Evolutionary conservation across 2,797 vertebrate species (phyloP), one percentile per base, ranked within the genome.

Genomic region (Holocentrus rufus): DNA sequence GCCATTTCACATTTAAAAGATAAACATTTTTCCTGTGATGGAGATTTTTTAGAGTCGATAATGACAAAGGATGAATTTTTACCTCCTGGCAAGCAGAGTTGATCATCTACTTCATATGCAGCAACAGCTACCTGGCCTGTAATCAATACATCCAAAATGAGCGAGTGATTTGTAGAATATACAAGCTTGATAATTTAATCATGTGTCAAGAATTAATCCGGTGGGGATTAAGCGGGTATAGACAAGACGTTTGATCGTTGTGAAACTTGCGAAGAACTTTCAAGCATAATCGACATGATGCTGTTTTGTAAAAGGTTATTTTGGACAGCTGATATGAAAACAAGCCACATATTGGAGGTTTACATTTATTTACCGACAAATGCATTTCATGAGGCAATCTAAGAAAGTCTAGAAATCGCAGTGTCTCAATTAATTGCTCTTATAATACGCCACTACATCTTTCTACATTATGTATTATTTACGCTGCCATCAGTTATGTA

Each of bases 141-240:
- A 54, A 86, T 86, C 82, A 65, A 77, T 84, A 67, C 14, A 50
- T 39, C 2, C 34, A 53, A 72, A 83, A 83, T 78, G 36, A 77
- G 61, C 50, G 39, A 31, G 65, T 70, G 42, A 50, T 17, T 69
- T 79, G 59, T 59, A 71, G 72, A 79, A 77, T 59, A 74, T 60
- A 49, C 65, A 62, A 72, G 72, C 58, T 22, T 78, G 67, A 72
- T 65, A 42, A 57, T 83, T 80, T 55, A 80, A 87, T 80, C 31
- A 59, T 5, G 54, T 56, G 34, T 56, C 62, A 50, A 76, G 36
- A 74, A 69, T 53, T 31, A 20, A 68, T 76, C 27, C 34, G n/a
- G 56, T 2, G 1, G 8, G 53, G 39, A 70, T 67, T 36, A 25
- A 59, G 64, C 10, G 5, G 22, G 31, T 54, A 30, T 42, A 36